These are phyloP conservation scores for Pogona vitticeps DNA, from an alignment of 2,113 vertebrate genomes.

Conservation along the genomic window DNA sequence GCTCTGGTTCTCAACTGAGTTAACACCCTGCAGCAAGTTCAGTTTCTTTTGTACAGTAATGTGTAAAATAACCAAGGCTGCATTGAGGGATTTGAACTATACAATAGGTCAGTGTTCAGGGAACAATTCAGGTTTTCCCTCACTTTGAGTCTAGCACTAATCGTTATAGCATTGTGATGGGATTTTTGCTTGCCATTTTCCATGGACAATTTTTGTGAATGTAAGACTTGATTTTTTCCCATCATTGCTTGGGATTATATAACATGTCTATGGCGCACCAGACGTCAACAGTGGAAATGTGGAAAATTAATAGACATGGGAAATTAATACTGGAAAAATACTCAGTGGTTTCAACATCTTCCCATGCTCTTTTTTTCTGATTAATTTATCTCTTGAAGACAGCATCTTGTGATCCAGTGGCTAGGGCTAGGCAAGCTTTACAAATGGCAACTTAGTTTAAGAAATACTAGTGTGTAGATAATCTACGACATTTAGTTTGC, in stretches of 20 bases:
- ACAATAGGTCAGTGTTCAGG: too few relatives aligned
- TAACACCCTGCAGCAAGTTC: too few relatives aligned
- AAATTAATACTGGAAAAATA: constrained; percentile 15
- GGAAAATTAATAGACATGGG: background rate
- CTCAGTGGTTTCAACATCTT: background rate
- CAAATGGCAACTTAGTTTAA: constrained; percentile 6
- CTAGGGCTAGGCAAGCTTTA: background rate
- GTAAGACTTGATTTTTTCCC: background rate
- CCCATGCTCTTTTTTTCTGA: background rate
- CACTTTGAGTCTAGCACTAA: background rate
- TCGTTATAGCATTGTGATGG: background rate
- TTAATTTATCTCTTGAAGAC: background rate
- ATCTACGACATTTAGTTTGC: constrained; percentile 38
- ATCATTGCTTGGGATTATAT: background rate
- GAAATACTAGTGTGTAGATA: constrained; percentile 30
- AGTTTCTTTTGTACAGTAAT: too few relatives aligned
- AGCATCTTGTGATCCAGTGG: background rate
- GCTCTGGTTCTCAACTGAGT: too few relatives aligned
- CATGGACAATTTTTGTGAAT: background rate
- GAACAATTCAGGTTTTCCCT: too few relatives aligned
- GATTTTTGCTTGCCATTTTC: background rate
- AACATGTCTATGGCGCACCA: background rate
- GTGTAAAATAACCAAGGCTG: too few relatives aligned
- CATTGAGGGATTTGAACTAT: too few relatives aligned
- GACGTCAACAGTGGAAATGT: constrained; percentile 10